Base-by-base conservation (phyloP, 2,888 invertebrate species). In the Megamerina dolium region DNA sequence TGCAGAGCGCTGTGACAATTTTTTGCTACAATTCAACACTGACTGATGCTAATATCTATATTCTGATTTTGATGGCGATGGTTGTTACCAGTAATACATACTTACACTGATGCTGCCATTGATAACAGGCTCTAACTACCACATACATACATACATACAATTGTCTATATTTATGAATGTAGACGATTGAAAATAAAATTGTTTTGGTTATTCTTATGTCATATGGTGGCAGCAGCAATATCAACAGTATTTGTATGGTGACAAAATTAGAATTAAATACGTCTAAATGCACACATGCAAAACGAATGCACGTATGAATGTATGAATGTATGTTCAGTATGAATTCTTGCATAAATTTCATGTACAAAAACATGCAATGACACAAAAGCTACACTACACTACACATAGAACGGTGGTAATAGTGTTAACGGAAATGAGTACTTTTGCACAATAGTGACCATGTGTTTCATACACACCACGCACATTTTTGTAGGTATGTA, bases 1-100 rank as follows among this genome's bases (percentile, higher is more conserved):
- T 61, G 61, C 57, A 61, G 58, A 55, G 61, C 60, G 54, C 56
- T 60, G 61, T 61, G 61, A 61, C 61, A 60, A 61, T 61, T 61
- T 61, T 58, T n/a, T n/a, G n/a, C n/a, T n/a, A n/a, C n/a, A n/a
- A n/a, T n/a, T n/a, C n/a, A n/a, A n/a, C n/a, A n/a, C n/a, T n/a
- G n/a, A n/a, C n/a, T n/a, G n/a, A n/a, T n/a, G n/a, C n/a, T n/a
- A n/a, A n/a, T n/a, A n/a, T n/a, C n/a, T n/a, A n/a, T n/a, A n/a
- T n/a, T n/a, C n/a, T n/a, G n/a, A n/a, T n/a, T n/a, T n/a, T n/a
- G n/a, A n/a, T n/a, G n/a, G n/a, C n/a, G n/a, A n/a, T n/a, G n/a
- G n/a, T n/a, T n/a, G n/a, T n/a, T n/a, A n/a, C n/a, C n/a, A n/a
- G n/a, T n/a, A n/a, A n/a, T n/a, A n/a, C n/a, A n/a, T n/a, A n/a